These are phyloP conservation scores for Teleopsis dalmanni DNA, from an alignment of 1,140 invertebrate species.

Conservation along the genomic window DNA sequence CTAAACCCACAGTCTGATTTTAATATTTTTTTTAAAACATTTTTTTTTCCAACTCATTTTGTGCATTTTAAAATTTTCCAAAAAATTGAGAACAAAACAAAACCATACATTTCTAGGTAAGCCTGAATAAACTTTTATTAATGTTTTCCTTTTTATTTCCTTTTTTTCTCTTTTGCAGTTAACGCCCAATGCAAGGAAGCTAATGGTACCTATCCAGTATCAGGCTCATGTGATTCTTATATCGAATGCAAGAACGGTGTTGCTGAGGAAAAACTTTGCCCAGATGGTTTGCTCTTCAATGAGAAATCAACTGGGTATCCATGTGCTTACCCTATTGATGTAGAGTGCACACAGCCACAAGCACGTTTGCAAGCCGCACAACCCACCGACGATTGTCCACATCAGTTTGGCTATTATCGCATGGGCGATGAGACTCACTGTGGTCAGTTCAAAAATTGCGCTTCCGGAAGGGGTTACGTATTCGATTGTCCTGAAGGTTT, in stretches of 20 bases:
- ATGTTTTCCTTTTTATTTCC: conserved; percentile 10
- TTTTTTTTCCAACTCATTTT: not conserved
- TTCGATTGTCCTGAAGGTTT: conserved; percentile 67
- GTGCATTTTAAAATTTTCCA: not conserved
- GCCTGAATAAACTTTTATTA: conserved; percentile 7
- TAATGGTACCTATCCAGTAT: conserved; percentile 51
- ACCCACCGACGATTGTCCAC: conserved; percentile 70
- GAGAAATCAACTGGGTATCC: conserved; percentile 65
- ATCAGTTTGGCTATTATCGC: conserved; percentile 76
- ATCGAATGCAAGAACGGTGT: conserved; percentile 61
- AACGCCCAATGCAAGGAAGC: conserved; percentile 26
- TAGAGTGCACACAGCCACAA: conserved; percentile 61
- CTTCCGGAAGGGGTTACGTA: conserved; percentile 54
- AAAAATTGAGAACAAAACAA: not conserved
- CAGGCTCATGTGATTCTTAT: conserved; percentile 66
- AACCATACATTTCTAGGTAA: conserved; percentile 7
- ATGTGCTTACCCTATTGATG: conserved; percentile 75
- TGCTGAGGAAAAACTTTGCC: conserved; percentile 67
- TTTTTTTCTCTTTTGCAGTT: conserved; percentile 15
- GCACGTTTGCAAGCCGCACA: conserved; percentile 49
- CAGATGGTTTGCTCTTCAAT: conserved; percentile 78
- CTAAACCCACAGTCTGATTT: no score
- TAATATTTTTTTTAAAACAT: not conserved
- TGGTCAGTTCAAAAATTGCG: conserved; percentile 78
- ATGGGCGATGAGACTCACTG: conserved; percentile 64